A percentile compares a stretch with the other conserved stretches of the same genome.
Evolutionary conservation across 2,113 vertebrate genomes (phyloP).

Genomic region (Ammospiza nelsoni): DNA sequence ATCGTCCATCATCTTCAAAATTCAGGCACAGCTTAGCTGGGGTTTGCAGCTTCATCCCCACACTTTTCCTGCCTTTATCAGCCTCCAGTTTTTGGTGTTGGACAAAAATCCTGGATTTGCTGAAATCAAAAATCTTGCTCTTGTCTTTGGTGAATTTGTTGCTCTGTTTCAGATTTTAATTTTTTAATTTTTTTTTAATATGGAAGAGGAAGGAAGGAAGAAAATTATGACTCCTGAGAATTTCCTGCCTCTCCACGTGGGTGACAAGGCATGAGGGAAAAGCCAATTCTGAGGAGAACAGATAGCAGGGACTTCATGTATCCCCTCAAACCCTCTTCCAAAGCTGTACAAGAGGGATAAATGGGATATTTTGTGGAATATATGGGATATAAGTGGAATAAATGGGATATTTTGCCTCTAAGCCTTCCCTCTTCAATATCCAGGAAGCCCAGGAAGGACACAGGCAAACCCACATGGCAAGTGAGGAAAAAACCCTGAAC

Average conservation of each 20-base stretch:
- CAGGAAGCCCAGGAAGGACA: background rate
- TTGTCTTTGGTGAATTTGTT: background rate
- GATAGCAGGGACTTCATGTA: background rate
- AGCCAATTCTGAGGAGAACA: background rate
- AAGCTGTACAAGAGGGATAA: background rate
- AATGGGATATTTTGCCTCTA: background rate
- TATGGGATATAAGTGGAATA: background rate
- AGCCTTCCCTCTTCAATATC: background rate
- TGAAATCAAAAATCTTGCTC: background rate
- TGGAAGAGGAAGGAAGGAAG: background rate
- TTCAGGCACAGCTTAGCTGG: background rate
- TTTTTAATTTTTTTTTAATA: background rate
- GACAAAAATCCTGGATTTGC: background rate
- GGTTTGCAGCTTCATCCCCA: background rate
- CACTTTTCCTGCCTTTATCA: background rate
- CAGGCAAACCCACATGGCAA: background rate
- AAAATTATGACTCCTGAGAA: background rate
- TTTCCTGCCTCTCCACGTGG: accelerated
- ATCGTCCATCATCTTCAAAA: background rate
- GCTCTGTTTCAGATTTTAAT: background rate
- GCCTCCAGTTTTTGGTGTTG: background rate
- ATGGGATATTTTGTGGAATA: background rate
- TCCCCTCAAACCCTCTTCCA: background rate
- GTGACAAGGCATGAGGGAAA: background rate
- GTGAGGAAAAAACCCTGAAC: background rate